Evolutionary conservation across 2,888 invertebrate genomes (phyloP).

Genomic region (Ommatoiulus sabulosus): DNA sequence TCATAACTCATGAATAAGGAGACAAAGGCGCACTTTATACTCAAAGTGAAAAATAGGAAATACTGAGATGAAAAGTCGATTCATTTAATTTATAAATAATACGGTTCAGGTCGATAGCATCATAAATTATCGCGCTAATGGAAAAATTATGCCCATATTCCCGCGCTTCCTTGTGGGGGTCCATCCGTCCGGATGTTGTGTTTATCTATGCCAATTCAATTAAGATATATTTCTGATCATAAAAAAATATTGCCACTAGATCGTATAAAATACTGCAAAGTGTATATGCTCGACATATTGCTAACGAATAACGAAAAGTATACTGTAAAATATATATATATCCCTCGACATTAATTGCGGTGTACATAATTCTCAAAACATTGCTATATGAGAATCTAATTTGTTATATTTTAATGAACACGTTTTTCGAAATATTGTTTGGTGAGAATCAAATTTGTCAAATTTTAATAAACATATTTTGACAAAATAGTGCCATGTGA

Average conservation of each 20-base stretch:
- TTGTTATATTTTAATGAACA: too few species aligned
- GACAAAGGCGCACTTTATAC: constrained; percentile 17
- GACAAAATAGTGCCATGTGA: too few species aligned
- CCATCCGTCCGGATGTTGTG: neutral
- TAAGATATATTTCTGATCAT: neutral
- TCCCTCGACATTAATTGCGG: too few species aligned
- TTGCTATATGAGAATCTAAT: too few species aligned
- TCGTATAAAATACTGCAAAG: neutral
- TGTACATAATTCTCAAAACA: too few species aligned
- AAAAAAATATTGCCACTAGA: neutral
- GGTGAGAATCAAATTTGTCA: too few species aligned
- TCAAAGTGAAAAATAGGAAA: constrained; percentile 10
- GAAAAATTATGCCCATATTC: constrained; percentile 28
- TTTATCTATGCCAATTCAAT: neutral
- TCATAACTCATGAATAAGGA: constrained; percentile 14
- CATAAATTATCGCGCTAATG: neutral
- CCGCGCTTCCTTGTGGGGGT: neutral
- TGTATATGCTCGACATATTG: too few species aligned
- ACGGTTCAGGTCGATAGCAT: constrained; percentile 34
- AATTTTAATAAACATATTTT: too few species aligned
- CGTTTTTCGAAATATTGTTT: too few species aligned
- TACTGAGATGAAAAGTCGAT: constrained; percentile 22
- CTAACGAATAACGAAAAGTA: too few species aligned
- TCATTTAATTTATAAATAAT: constrained; percentile 28
- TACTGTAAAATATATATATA: too few species aligned